Conservation (phyloP, 2,888 invertebrate species). For the Diaphora mendica region DNA sequence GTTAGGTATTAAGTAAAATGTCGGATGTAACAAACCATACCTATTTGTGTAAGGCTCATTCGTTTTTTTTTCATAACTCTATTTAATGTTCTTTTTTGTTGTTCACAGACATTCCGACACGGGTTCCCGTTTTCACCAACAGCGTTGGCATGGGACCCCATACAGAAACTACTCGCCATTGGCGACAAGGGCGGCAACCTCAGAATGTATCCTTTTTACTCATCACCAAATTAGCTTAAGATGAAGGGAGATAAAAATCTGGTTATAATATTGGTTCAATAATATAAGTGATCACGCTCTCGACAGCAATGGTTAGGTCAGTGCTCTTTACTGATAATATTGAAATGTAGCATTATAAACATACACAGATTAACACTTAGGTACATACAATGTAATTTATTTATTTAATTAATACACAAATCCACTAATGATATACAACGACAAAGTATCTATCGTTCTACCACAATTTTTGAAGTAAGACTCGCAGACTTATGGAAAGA, state of each 20-base stretch:
- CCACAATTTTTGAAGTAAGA: too few relatives aligned
- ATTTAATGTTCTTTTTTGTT: slow-evolving; percentile 52
- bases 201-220: slow-evolving; percentile 95
- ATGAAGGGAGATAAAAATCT: neutral
- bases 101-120: slow-evolving; percentile 97
- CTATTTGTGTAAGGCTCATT: too few relatives aligned
- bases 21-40: too few relatives aligned
- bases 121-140: slow-evolving; percentile 99
- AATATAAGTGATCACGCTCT: neutral
- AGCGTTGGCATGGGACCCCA: slow-evolving; percentile 98
- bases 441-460: neutral
- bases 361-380: neutral
- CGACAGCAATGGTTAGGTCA: neutral
- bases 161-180: slow-evolving; percentile 98
- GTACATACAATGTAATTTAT: neutral
- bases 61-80: neutral
- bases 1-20: too few relatives aligned
- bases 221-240: neutral
- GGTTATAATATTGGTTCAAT: slow-evolving; percentile 8
- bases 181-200: slow-evolving; percentile 98
- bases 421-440: neutral
- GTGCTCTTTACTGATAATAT: neutral
- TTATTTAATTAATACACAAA: neutral
- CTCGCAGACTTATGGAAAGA: neutral
- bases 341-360: too few relatives aligned